Evolutionary conservation across 2,888 invertebrate species (phyloP), one percentile per base, ranked within the genome.

Genomic region (Ornithoptera alexandrae): DNA sequence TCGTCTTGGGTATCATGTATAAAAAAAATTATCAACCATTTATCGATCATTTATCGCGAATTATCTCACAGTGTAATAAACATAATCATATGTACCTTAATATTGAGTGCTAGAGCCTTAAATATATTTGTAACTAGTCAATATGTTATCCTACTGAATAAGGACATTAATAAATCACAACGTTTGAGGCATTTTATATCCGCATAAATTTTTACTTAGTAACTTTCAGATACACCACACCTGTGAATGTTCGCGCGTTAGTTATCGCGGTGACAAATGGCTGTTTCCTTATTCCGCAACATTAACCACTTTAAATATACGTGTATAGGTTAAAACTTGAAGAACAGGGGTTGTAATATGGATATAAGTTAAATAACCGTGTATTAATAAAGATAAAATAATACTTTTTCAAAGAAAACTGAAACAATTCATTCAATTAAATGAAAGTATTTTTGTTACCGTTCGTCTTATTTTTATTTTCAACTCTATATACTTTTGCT

Each of bases 251-350:
- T 68, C 58, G 30, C 63, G 59, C 30, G 46, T 24, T 63, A 58
- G 68, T 68, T 68, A 68, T 68, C 67, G 42, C 62, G 57, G 59
- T 63, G 63, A 68, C 58, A 68, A 68, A 68, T 68, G 63, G 62
- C 57, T 67, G 57, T 68, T 62, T 57, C 68, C 63, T 63, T 63
- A 63, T 68, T 68, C 68, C 59, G 59, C 58, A 58, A 68, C 68
- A 68, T 63, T 68, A 68, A 58, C 58, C 62, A 63, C 24, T 24
- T 63, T 63, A 58, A 58, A 58, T 20, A 58, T 42, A 59, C 22
- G 59, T 17, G 30, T 63, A 63, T 67, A 42, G 4, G 17, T 39
- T 39, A 50, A 50, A 50, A 50, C 50, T 50, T 50, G 50, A 50
- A 17, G 17, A 50, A 50, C 15, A 1, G 17, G 30, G 15, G 15